Conservation (phyloP, 1,140 invertebrate species). For the Acyrthosiphon pisum region DNA sequence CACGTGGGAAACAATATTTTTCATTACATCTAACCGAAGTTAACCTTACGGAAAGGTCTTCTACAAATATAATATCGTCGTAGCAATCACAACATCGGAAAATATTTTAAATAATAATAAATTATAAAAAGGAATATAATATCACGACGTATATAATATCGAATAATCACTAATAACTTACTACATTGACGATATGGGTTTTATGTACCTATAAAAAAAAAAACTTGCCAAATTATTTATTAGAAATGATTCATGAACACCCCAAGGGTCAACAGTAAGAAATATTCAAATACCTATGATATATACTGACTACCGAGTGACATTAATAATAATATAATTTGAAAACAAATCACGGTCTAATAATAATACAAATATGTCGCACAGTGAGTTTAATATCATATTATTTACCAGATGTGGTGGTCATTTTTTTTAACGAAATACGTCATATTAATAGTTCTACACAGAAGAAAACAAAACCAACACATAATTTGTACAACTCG, state of each 20-base stretch:
- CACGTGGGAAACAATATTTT: not conserved
- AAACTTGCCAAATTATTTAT: not conserved
- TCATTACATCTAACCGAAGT: not conserved
- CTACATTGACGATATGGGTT: not conserved
- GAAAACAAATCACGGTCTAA: not conserved
- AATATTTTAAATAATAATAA: not conserved
- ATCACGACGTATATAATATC: not conserved
- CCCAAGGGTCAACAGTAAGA: not conserved
- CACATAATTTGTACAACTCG: not conserved
- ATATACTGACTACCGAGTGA: not conserved
- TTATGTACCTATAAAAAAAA: not conserved
- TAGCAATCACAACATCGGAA: not conserved
- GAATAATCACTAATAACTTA: not conserved
- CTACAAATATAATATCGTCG: not conserved
- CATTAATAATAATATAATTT: not conserved
- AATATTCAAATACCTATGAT: not conserved
- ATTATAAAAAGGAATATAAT: not conserved
- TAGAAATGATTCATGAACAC: not conserved
- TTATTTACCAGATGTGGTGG: not conserved
- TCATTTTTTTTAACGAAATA: not conserved
- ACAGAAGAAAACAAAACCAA: not conserved
- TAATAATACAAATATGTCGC: not conserved
- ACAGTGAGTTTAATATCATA: not conserved
- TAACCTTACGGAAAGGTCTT: slow-evolving; percentile 9
- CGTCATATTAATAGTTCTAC: not conserved